Evolutionary conservation across 2,113 vertebrate genomes (phyloP).

Genomic region (Paratilapia polleni): DNA sequence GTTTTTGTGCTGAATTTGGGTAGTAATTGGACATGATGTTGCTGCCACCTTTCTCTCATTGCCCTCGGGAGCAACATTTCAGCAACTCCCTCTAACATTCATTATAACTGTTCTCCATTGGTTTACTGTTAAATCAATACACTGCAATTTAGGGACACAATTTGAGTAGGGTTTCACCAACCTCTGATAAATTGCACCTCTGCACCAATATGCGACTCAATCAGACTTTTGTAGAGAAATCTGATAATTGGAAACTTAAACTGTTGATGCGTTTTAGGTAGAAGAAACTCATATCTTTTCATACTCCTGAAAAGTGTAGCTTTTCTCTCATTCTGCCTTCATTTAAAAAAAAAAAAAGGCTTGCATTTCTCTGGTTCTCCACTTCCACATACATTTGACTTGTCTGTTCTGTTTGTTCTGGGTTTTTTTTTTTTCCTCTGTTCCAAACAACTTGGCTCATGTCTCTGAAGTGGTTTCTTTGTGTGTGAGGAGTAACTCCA

Average conservation of each 20-base stretch:
- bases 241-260: slow-evolving; percentile 43
- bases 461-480: slow-evolving; percentile 37
- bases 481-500: slow-evolving; percentile 38
- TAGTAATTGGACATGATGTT: slow-evolving; percentile 62
- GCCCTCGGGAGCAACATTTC: slow-evolving; percentile 57
- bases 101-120: slow-evolving; percentile 58
- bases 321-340: neutral
- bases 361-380: neutral
- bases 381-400: neutral
- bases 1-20: slow-evolving; percentile 40
- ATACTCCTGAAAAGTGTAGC: neutral
- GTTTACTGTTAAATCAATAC: slow-evolving; percentile 69
- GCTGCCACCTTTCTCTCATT: slow-evolving; percentile 44
- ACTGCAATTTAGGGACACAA: slow-evolving; percentile 59
- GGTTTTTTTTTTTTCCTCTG: neutral
- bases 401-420: neutral
- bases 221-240: slow-evolving; percentile 37
- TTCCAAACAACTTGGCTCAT: slow-evolving; percentile 27
- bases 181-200: slow-evolving; percentile 45
- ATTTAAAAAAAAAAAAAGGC: neutral
- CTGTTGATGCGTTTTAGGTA: slow-evolving; percentile 6
- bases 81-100: slow-evolving; percentile 64
- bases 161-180: slow-evolving; percentile 48
- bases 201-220: slow-evolving; percentile 20
- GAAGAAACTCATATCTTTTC: slow-evolving; percentile 4